Evolutionary conservation across 2,113 vertebrate genomes (phyloP), one percentile per base, ranked within the genome.

Genomic region (Taurulus bubalis): DNA sequence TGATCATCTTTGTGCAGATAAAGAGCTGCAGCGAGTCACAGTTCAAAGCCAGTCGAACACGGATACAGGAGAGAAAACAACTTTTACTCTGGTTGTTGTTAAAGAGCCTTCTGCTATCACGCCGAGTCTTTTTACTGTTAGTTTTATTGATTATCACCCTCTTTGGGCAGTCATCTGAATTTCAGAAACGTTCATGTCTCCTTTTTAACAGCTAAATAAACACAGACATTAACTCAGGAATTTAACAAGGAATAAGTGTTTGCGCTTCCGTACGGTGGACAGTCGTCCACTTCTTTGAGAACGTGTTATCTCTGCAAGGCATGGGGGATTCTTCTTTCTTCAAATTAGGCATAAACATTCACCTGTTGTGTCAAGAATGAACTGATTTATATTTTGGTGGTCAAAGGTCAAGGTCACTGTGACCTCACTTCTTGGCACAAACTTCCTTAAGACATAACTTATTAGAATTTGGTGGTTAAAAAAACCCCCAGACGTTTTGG

Each of bases 1-100:
- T 63, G 45, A 38, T 72, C 36, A 1, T 40, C 69, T 77, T 8
- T 56, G 64, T 60, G 75, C 40, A 49, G 83, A 60, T 36, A 45
- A 67, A 68, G 55, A 49, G 66, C 75, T 20, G 66, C 69, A 16
- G 71, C 15, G 26, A 55, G 11, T 47, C 71, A 34, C 65, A 6
- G 28, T 6, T 77, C 42, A 45, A 0, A 11, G n/a, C 22, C 53
- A 71, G 49, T 77, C n/a, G 42, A 16, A 26, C 47, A 0, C 0
- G 3, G 71, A n/a, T 8, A 34, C 42, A 36, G 5, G 2, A 30
- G 26, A 2, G 8, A 24, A 28, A 67, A 68, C 60, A 12, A 26
- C 55, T 60, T 36, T 34, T 22, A 42, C 32, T 16, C 15, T 40
- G 38, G 40, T 26, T 18, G 42, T 2, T 28, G 73, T 56, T 6